Evolutionary conservation across 1,140 invertebrate species (phyloP), one percentile per base, ranked within the genome.

Genomic region (Potamilus streckersoni): DNA sequence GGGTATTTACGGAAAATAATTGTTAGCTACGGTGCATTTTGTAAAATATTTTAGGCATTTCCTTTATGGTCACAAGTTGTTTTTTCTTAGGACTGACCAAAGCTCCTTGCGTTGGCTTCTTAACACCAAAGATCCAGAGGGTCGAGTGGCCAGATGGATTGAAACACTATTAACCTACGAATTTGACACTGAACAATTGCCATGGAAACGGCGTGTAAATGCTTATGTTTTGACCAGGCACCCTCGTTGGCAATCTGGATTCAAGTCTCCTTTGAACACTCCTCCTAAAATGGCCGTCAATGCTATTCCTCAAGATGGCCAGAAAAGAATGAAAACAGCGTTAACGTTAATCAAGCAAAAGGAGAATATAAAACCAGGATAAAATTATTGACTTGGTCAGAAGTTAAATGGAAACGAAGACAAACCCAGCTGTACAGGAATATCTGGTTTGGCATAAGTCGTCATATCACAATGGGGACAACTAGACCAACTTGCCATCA

Each of bases 211-310:
- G 55, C 84, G 86, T 74, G 20, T 27, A 17, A 85, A 85, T 76
- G 85, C 82, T 5, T 85, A 87, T 71, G 79, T 68, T 11, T 27
- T 86, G 38, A 81, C 74, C 56, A 61, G 84, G 27, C 16, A 57
- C 2, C 71, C 69, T 3, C 73, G 74, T 74, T 2, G 15, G 20
- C 60, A 71, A 15, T 71, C 68, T 66, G 67, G 68, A n/a, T 31
- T 2, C 27, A 4, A 31, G 27, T 31, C 27, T 31, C 1, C 2
- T 27, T 56, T 38, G 0, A 6, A 49, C 2, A 20, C 49, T 20
- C 20, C 31, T 16, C 20, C 31, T 16, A 13, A 31, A 27, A 62
- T 12, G 23, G 56, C 16, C 57, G 56, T 56, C 16, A 15, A 69
- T 17, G 49, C 2, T 3, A 31, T 31, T 31, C 27, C 2, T 31